A percentile compares a stretch with the other conserved stretches of the same genome.
Evolutionary conservation across 1,140 invertebrate species (phyloP).

Genomic region (Bombus difficillimus): DNA sequence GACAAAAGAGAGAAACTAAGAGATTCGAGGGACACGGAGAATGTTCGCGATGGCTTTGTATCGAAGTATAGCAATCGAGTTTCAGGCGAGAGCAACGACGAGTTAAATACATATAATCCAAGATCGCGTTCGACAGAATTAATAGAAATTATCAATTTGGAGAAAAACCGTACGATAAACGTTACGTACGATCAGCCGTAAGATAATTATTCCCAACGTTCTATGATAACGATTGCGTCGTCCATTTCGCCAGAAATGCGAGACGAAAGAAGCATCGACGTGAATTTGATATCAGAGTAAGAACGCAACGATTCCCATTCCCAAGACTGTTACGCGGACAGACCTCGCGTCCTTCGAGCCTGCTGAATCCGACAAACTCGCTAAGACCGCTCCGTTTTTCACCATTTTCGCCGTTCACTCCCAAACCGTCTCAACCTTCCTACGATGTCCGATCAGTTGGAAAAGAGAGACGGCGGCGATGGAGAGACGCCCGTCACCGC

Average conservation of each 20-base stretch:
- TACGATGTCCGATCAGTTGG: neutral
- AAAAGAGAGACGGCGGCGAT: neutral
- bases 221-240: too few relatives aligned
- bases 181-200: too few relatives aligned
- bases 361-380: neutral
- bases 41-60: neutral
- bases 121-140: neutral
- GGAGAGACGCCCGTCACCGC: neutral
- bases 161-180: too few relatives aligned
- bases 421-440: neutral
- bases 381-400: neutral
- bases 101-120: too few relatives aligned
- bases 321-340: neutral
- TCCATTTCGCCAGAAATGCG: too few relatives aligned
- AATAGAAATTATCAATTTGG: neutral
- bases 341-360: neutral
- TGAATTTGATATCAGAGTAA: neutral
- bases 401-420: slow-evolving; percentile 9
- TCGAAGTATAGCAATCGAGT: neutral
- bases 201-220: too few relatives aligned
- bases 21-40: neutral
- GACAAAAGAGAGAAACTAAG: neutral
- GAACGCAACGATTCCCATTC: neutral
- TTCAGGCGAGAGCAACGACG: neutral
- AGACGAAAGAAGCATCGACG: too few relatives aligned